phyloP scores from a whole-genome alignment of 2,113 vertebrate species.

The Mungos mungo region DNA sequence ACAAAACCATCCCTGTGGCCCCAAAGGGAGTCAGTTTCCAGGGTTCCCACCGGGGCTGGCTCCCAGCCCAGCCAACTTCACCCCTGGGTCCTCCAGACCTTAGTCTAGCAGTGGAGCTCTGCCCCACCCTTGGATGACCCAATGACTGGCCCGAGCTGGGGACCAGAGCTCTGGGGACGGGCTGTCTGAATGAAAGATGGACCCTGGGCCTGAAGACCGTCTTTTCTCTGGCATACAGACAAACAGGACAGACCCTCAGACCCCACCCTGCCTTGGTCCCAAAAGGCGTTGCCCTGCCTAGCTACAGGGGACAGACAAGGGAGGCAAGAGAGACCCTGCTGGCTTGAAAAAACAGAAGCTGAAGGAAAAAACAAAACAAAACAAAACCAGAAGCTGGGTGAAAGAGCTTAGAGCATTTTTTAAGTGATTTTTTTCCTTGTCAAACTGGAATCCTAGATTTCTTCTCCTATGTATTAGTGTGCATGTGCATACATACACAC shows the following conservation, averaged over 20 bases:
- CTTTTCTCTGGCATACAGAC: neutral
- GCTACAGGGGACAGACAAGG: neutral
- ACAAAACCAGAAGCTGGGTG: neutral
- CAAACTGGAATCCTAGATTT: neutral
- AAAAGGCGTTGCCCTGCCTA: neutral
- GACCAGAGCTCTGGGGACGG: neutral
- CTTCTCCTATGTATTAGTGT: neutral
- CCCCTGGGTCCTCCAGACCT: neutral
- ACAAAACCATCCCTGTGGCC: slow-evolving; percentile 59
- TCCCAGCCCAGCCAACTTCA: neutral
- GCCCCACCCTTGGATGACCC: neutral
- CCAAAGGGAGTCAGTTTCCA: slow-evolving; percentile 58
- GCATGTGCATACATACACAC: neutral
- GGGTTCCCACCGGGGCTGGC: slow-evolving; percentile 67
- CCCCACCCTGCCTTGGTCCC: neutral
- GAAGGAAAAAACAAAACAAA: no score
- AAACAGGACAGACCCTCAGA: neutral
- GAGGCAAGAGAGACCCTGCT: no score
- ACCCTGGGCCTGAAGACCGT: neutral
- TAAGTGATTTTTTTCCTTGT: neutral
- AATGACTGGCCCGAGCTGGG: neutral
- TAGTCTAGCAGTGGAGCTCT: neutral
- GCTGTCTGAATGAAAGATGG: neutral
- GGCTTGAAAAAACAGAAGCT: neutral
- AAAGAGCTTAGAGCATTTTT: neutral